These are phyloP conservation scores for Agrotis ipsilon DNA, from an alignment of 2,888 invertebrate species.

Conservation along the genomic window DNA sequence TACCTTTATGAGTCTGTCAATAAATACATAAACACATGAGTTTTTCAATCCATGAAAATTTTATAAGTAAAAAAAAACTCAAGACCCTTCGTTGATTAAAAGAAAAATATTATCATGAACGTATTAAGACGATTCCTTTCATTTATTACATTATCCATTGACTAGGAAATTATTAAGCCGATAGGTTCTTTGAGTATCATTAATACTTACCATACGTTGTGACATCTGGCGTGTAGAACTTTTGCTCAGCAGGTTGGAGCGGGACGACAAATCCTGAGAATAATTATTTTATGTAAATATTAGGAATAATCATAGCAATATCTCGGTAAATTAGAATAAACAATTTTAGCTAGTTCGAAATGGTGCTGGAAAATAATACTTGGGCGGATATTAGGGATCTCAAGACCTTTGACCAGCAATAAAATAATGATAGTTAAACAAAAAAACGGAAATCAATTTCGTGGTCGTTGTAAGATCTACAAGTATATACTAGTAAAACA, in stretches of 20 bases:
- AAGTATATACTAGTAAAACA: no score
- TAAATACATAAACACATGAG: no score
- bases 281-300: conserved; percentile 21
- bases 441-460: no score
- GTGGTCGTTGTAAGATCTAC: no score
- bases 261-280: conserved; percentile 85
- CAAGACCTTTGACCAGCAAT: no score
- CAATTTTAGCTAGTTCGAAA: background rate
- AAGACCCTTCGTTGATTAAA: no score
- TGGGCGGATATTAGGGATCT: no score
- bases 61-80: no score
- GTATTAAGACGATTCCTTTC: conserved; percentile 12
- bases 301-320: background rate
- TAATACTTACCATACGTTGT: conserved; percentile 85
- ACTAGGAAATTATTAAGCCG: conserved; percentile 34
- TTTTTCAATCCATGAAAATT: no score
- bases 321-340: background rate
- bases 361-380: no score
- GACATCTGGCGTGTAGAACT: conserved; percentile 87
- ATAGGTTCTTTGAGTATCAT: conserved; percentile 21
- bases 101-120: background rate
- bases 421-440: no score
- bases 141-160: conserved; percentile 20
- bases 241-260: conserved; percentile 88
- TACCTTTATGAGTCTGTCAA: no score